Percentiles rank a stretch among this genome's conserved stretches.
These are phyloP conservation scores for Pitangus sulphuratus DNA, from an alignment of 2,797 vertebrate genomes.

Conservation along the genomic window DNA sequence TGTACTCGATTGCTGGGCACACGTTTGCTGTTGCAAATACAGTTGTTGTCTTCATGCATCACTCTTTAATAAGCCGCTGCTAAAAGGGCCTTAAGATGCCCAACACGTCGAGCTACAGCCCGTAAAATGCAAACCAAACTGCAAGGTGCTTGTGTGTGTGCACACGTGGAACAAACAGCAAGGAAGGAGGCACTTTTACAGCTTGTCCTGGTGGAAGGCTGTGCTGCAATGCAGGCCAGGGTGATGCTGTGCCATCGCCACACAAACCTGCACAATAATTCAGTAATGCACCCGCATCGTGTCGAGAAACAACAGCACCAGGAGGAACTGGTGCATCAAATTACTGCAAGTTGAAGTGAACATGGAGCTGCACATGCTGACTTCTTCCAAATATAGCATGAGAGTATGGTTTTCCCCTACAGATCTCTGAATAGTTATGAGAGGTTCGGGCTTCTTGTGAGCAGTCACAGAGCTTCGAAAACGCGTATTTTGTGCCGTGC, in stretches of 20 bases:
- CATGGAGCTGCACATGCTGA: neutral
- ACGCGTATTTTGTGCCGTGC: neutral
- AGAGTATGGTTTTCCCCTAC: neutral
- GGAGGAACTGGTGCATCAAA: neutral
- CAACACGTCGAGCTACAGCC: fast-evolving
- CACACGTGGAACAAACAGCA: neutral
- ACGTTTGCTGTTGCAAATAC: neutral
- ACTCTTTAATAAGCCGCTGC: neutral
- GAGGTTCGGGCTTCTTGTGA: neutral
- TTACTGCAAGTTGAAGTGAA: neutral
- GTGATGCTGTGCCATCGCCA: neutral
- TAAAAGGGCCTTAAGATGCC: neutral
- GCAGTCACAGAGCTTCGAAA: constrained; percentile 16
- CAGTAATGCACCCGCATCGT: neutral
- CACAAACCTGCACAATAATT: neutral
- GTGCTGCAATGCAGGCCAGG: neutral
- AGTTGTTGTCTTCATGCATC: neutral
- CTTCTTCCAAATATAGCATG: neutral
- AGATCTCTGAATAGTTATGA: neutral
- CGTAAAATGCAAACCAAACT: neutral
- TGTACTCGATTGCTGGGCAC: neutral
- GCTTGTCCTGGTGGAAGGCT: neutral
- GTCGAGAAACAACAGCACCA: neutral
- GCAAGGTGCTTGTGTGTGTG: neutral
- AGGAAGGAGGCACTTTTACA: neutral